Evolutionary conservation across 2,797 vertebrate species (phyloP), one percentile per base, ranked within the genome.

Genomic region (Falco concolor): DNA sequence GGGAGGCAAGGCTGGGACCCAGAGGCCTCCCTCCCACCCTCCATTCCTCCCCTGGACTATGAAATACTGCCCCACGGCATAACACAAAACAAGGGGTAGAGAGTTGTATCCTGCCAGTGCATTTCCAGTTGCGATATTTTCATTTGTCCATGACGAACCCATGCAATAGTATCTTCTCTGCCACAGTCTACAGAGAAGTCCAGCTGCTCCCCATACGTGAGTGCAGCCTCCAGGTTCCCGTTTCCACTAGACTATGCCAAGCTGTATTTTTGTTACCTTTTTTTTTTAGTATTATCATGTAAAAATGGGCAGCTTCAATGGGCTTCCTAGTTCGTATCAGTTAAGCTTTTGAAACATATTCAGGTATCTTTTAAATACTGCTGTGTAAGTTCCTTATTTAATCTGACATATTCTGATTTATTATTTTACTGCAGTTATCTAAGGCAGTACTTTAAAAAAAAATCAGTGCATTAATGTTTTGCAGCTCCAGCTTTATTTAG

Each of bases 321-420:
- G 65, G 86, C 90, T 96, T 74, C 90, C 79, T 78, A 75, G 75
- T 91, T 93, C 36, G 3, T 96, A 95, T 91, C 92, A 93, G 78
- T 95, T 89, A 95, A 92, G 69, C 92, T 93, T 96, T 89, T 81
- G 69, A 95, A 88, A 96, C 47, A 32, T 52, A 86, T 95, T 96
- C 95, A 94, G 96, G 94, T 95, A 73, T 95, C 87, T 89, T 77
- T 87, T 83, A 78, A 95, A 91, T 91, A 96, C 95, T 96, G 92
- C 95, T 97, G 94, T 94, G 81, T 95, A 91, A 87, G 50, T 83
- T 92, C 70, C 47, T 70, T 89, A 40, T 95, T 95, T 95, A 93
- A 84, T 59, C 90, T 85, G 76, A 95, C 44, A 36, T 89, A 94
- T 6, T 90, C 75, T 49, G 64, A 61, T 78, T 64, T 89, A 49